phyloP scores from a whole-genome alignment of 1,140 invertebrate genomes.

The Meloidogyne floridensis region DNA sequence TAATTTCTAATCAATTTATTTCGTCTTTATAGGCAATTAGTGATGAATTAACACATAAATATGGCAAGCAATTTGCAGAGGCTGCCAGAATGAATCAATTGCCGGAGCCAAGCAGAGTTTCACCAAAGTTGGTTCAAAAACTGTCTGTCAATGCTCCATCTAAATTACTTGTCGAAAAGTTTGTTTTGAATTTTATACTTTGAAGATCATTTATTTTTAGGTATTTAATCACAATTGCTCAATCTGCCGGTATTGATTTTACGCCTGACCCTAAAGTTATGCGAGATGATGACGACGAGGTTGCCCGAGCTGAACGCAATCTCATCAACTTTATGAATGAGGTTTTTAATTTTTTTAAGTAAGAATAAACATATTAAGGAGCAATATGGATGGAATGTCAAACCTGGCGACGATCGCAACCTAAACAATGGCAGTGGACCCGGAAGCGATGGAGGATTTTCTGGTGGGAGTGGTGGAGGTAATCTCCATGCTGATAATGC shows the following conservation, averaged over 20 bases:
- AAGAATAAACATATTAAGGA: conserved; percentile 33
- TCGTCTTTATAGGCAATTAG: conserved; percentile 79
- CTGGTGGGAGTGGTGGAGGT: conserved; percentile 9
- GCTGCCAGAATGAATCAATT: conserved; percentile 78
- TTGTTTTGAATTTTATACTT: conserved; percentile 3
- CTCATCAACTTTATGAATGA: conserved; percentile 75
- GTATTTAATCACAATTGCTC: conserved; percentile 82
- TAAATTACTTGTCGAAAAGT: conserved; percentile 91
- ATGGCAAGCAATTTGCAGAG: conserved; percentile 88
- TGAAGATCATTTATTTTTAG: conserved; percentile 46
- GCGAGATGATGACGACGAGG: conserved; percentile 75
- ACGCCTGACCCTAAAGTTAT: conserved; percentile 83
- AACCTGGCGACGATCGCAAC: neutral
- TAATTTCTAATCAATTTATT: neutral
- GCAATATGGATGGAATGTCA: conserved; percentile 46
- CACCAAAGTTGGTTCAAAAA: conserved; percentile 93
- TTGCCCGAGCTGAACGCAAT: conserved; percentile 72
- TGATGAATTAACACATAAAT: conserved; percentile 86
- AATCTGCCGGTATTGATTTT: conserved; percentile 87
- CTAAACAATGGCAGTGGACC: neutral
- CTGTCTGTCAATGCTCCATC: conserved; percentile 91
- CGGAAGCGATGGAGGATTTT: neutral
- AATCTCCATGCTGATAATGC: neutral
- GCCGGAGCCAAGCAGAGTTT: conserved; percentile 75
- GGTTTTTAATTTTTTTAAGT: conserved; percentile 35